These are phyloP conservation scores for Tenthredo notha DNA, from an alignment of 2,888 invertebrate species.

Conservation along the genomic window DNA sequence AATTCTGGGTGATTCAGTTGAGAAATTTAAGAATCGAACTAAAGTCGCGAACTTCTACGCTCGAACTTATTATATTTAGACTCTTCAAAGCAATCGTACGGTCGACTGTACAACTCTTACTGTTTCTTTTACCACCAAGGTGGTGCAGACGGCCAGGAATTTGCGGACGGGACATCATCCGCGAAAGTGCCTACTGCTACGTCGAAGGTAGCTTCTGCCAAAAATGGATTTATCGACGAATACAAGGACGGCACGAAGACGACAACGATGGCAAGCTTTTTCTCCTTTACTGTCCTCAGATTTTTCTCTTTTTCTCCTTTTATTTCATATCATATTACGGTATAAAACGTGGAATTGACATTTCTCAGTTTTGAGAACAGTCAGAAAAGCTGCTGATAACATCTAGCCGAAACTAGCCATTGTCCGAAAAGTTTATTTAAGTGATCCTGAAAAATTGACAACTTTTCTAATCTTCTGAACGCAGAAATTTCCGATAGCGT, in stretches of 20 bases:
- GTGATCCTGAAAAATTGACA: not conserved
- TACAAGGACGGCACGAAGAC: slow-evolving; percentile 71
- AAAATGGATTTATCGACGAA: slow-evolving; percentile 81
- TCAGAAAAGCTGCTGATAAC: not conserved
- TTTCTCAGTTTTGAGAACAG: not conserved
- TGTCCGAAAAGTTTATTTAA: not conserved
- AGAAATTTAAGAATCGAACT: slow-evolving; percentile 23
- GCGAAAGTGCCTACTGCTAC: slow-evolving; percentile 93
- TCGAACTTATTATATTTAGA: slow-evolving; percentile 44
- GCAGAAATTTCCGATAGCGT: not conserved
- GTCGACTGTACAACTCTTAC: slow-evolving; percentile 14
- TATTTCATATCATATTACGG: not conserved
- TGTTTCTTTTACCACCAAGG: slow-evolving; percentile 76
- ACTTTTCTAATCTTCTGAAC: not conserved
- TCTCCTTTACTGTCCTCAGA: not conserved
- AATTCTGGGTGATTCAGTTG: not conserved
- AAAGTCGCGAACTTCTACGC: not conserved
- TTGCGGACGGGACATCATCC: slow-evolving; percentile 89
- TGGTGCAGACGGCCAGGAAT: slow-evolving; percentile 87
- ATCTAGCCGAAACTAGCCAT: not conserved
- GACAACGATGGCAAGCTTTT: slow-evolving; percentile 69
- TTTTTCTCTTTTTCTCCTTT: not conserved
- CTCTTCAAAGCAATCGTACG: slow-evolving; percentile 23
- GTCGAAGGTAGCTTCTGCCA: slow-evolving; percentile 91
- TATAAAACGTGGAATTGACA: not conserved